Conservation (phyloP, 2,797 vertebrate species). For the Ptychadena robeensis region DNA sequence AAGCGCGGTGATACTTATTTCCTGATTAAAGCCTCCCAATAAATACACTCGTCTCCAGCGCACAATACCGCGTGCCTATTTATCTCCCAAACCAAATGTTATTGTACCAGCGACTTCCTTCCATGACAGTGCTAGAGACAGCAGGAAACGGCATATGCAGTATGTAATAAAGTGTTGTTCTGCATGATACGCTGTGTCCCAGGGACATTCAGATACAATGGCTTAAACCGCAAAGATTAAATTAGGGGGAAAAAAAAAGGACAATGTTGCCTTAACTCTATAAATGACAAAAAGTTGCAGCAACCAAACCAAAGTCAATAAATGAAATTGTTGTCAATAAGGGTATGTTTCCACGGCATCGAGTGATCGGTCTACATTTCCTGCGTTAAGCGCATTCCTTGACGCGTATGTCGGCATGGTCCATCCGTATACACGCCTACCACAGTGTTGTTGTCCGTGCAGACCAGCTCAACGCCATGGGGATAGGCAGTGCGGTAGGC, state of each 20-base stretch:
- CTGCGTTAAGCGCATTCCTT: too few relatives aligned
- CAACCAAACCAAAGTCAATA: too few relatives aligned
- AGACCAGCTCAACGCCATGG: too few relatives aligned
- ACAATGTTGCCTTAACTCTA: too few relatives aligned
- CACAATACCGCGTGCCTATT: background rate
- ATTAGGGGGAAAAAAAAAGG: background rate
- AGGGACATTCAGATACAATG: background rate
- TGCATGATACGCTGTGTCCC: background rate
- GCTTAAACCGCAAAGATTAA: background rate
- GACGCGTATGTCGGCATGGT: too few relatives aligned
- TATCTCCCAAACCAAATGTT: background rate
- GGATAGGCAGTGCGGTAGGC: too few relatives aligned
- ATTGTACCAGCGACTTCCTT: background rate
- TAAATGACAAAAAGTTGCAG: too few relatives aligned
- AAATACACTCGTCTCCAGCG: background rate
- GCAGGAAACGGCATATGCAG: background rate
- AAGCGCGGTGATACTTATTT: background rate
- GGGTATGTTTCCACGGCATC: too few relatives aligned
- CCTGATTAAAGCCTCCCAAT: background rate
- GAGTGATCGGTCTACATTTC: too few relatives aligned
- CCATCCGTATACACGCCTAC: too few relatives aligned
- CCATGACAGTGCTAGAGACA: background rate
- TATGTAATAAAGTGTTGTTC: background rate
- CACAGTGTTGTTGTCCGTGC: too few relatives aligned
- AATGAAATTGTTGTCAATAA: too few relatives aligned